These are phyloP conservation scores for Myotis myotis DNA, from an alignment of 2,797 vertebrate genomes.

Conservation along the genomic window DNA sequence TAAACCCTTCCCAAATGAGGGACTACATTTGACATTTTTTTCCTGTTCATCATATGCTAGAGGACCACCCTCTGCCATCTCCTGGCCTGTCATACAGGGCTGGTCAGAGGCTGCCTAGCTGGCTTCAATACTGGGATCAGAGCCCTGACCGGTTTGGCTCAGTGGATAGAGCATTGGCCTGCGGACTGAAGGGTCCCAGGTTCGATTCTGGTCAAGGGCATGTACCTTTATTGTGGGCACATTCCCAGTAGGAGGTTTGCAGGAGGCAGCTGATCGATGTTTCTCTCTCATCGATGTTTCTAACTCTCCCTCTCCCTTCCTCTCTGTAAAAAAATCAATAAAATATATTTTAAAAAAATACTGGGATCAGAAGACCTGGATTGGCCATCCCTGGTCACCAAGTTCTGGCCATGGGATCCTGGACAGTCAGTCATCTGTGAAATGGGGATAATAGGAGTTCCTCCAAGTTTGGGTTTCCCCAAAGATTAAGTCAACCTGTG, in stretches of 20 bases:
- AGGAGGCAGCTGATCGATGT: no score
- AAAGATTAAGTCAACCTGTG: not conserved
- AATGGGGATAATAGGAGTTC: not conserved
- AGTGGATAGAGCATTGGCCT: no score
- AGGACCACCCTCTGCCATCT: not conserved
- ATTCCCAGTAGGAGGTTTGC: no score
- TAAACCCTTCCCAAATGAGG: not conserved
- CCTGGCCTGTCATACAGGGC: not conserved
- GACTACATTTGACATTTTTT: not conserved
- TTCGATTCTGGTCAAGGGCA: no score
- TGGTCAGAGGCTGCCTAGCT: not conserved
- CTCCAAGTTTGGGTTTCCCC: not conserved
- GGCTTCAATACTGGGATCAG: not conserved
- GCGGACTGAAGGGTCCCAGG: no score
- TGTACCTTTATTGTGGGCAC: no score
- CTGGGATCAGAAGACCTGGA: not conserved
- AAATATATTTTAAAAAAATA: not conserved
- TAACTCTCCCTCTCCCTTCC: no score
- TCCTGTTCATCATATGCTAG: not conserved
- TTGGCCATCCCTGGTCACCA: not conserved
- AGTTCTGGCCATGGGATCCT: not conserved
- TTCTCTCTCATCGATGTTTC: no score
- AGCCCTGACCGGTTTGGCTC: not conserved
- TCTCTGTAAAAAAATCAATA: no score
- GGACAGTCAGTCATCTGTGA: not conserved